These are phyloP conservation scores for Athalia circularis DNA, from an alignment of 2,888 invertebrate species.

Conservation along the genomic window DNA sequence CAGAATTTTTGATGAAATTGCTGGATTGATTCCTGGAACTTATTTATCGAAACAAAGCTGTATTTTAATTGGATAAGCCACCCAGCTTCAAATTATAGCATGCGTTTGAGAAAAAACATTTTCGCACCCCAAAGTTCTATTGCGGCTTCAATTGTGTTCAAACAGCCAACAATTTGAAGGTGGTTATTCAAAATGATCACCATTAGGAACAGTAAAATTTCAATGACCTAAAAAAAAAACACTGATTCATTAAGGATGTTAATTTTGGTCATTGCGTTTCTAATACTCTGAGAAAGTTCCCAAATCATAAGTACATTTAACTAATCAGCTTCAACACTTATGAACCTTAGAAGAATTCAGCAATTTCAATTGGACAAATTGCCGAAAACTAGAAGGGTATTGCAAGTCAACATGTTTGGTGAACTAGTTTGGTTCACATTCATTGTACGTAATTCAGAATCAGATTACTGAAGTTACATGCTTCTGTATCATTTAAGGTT, in stretches of 20 bases:
- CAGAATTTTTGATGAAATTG: slow-evolving; percentile 37
- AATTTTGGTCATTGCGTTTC: background rate
- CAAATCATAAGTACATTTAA: background rate
- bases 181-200: background rate
- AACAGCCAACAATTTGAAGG: too few species aligned
- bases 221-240: background rate
- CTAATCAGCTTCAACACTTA: slow-evolving; percentile 11
- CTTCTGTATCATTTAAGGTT: slow-evolving; percentile 15
- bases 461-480: slow-evolving; percentile 6
- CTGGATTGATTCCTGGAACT: slow-evolving; percentile 15
- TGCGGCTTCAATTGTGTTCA: background rate
- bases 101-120: slow-evolving; percentile 1
- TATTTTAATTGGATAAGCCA: background rate
- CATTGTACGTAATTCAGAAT: background rate
- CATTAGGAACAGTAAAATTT: too few species aligned
- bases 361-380: slow-evolving; percentile 36
- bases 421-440: slow-evolving; percentile 10
- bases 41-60: slow-evolving; percentile 18
- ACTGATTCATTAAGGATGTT: background rate
- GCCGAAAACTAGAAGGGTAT: background rate
- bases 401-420: background rate
- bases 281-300: background rate
- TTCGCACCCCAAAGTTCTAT: slow-evolving; percentile 6
- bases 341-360: slow-evolving; percentile 23
- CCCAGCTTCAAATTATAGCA: slow-evolving; percentile 6